Conservation (phyloP, 2,113 vertebrate genomes). For the Circaetus gallicus region DNA sequence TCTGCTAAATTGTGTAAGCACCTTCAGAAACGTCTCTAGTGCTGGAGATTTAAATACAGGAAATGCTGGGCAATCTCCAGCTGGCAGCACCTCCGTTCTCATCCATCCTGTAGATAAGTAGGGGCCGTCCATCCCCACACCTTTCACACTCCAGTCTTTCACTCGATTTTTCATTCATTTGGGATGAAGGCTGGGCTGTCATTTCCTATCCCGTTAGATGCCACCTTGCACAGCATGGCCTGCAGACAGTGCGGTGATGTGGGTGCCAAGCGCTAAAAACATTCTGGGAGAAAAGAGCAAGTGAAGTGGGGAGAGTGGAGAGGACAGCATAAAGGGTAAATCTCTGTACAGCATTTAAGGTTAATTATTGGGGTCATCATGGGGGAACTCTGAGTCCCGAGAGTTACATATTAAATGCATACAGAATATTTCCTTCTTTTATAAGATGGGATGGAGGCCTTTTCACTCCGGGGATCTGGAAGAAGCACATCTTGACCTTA, state of each 20-base stretch:
- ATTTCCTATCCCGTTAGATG: background rate
- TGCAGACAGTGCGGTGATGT: accelerated
- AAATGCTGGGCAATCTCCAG: background rate
- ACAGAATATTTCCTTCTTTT: background rate
- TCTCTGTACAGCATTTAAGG: background rate
- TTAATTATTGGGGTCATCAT: background rate
- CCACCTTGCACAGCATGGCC: background rate
- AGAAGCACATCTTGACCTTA: background rate
- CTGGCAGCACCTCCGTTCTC: background rate
- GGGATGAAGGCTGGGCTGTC: background rate
- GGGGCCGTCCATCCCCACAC: background rate
- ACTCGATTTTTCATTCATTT: background rate
- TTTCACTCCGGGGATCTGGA: background rate
- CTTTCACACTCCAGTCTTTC: background rate
- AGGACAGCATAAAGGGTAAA: background rate
- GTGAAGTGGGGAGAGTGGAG: background rate
- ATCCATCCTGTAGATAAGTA: background rate
- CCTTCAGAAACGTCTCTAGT: background rate
- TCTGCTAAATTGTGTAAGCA: background rate
- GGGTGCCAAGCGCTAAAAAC: background rate
- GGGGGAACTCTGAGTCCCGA: background rate
- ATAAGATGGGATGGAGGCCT: background rate
- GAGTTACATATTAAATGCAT: background rate
- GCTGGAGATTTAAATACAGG: background rate
- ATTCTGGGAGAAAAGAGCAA: background rate